Conservation (phyloP, 2,113 vertebrate genomes). For the Notothenia rossii region DNA sequence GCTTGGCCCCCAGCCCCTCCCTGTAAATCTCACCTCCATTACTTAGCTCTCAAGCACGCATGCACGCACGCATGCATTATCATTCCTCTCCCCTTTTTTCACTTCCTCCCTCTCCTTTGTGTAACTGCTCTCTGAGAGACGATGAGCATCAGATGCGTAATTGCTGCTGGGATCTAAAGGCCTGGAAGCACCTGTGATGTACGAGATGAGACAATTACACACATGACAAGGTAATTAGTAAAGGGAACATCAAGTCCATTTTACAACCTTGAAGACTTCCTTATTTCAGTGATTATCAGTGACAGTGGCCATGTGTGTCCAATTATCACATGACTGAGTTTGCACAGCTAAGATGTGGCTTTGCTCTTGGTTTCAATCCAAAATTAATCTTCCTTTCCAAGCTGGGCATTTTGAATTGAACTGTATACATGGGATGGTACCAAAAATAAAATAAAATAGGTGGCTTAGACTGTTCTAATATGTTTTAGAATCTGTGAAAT, state of each 20-base stretch:
- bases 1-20: constrained; percentile 24
- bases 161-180: constrained; percentile 56
- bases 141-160: constrained; percentile 78
- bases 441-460: too few species aligned
- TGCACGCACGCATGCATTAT: constrained; percentile 7
- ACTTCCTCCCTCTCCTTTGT: constrained; percentile 43
- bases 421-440: not conserved
- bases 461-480: too few species aligned
- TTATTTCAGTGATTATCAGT: constrained; percentile 50
- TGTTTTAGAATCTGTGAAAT: constrained; percentile 10
- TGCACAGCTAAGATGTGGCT: constrained; percentile 49
- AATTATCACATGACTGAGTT: constrained; percentile 59
- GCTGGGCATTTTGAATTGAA: constrained; percentile 14
- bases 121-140: constrained; percentile 47
- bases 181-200: constrained; percentile 65
- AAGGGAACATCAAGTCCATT: constrained; percentile 48
- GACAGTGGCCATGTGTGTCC: constrained; percentile 70
- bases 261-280: constrained; percentile 60
- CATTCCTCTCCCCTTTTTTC: constrained; percentile 36
- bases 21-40: constrained; percentile 55
- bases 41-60: constrained; percentile 29
- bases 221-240: constrained; percentile 68
- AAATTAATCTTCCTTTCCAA: constrained; percentile 1
- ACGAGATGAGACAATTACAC: constrained; percentile 63
- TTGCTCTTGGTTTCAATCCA: constrained; percentile 30